phyloP scores from a whole-genome alignment of 2,113 vertebrate species.

The Setophaga coronata region DNA sequence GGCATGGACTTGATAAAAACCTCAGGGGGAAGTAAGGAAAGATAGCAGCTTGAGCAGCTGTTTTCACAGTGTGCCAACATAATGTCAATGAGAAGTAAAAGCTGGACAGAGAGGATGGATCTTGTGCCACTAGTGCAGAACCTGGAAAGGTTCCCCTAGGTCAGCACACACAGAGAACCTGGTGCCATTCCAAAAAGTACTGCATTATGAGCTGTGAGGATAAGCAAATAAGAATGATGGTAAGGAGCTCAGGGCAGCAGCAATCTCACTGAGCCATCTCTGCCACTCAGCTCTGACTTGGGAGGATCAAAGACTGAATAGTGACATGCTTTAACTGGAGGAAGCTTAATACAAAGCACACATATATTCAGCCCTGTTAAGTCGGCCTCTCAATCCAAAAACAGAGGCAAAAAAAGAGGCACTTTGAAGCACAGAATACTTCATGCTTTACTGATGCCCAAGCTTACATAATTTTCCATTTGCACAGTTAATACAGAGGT shows the following conservation, averaged over 20 bases:
- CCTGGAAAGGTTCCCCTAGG: not conserved
- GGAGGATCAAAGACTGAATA: not conserved
- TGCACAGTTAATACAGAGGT: not conserved
- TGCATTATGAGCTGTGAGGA: not conserved
- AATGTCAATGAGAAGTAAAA: not conserved
- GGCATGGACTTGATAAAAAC: not conserved
- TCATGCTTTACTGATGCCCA: not conserved
- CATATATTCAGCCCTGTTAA: not conserved
- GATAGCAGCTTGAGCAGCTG: not conserved
- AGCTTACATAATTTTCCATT: not conserved
- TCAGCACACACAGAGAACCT: not conserved
- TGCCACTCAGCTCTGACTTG: not conserved
- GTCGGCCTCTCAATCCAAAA: not conserved
- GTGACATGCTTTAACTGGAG: not conserved
- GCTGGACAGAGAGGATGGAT: not conserved
- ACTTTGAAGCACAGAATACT: not conserved
- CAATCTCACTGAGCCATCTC: not conserved
- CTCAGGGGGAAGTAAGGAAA: not conserved
- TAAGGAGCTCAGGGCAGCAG: not conserved
- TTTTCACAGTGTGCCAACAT: not conserved
- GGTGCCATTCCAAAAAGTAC: not conserved
- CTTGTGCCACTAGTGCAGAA: accelerated
- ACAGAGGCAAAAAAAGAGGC: not conserved
- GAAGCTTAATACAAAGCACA: not conserved
- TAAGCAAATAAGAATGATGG: not conserved